Conservation (phyloP, 2,113 vertebrate species). For the Leptobrachium leishanense region DNA sequence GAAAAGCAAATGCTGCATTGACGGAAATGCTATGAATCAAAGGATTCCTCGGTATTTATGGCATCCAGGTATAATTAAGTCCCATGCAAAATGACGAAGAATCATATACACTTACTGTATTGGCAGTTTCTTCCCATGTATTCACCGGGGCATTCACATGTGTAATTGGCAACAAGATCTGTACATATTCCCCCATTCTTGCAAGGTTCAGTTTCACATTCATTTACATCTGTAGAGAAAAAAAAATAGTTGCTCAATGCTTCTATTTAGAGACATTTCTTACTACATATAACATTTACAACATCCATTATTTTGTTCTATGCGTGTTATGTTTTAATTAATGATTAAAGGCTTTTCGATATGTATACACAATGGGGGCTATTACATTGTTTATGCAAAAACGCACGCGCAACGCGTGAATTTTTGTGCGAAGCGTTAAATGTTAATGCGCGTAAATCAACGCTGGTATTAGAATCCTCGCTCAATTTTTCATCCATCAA, state of each 20-base stretch:
- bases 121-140: constrained; percentile 98
- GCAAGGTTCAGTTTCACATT: constrained; percentile 92
- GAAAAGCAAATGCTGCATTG: neutral
- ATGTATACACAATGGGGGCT: too few species aligned
- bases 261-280: too few species aligned
- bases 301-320: too few species aligned
- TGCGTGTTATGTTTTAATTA: too few species aligned
- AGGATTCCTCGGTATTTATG: neutral
- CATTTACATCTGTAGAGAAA: constrained; percentile 85
- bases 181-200: constrained; percentile 95
- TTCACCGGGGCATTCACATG: constrained; percentile 95
- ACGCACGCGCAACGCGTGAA: too few species aligned
- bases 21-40: constrained; percentile 10
- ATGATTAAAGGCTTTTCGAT: too few species aligned
- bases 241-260: neutral
- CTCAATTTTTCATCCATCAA: too few species aligned
- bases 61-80: constrained; percentile 17
- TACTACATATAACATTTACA: too few species aligned
- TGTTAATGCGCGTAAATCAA: too few species aligned
- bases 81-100: neutral
- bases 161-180: constrained; percentile 94
- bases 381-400: too few species aligned
- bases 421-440: too few species aligned
- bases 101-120: constrained; percentile 89
- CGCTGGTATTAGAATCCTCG: too few species aligned